phyloP scores from a whole-genome alignment of 2,113 vertebrate genomes.

The Crotalus tigris region DNA sequence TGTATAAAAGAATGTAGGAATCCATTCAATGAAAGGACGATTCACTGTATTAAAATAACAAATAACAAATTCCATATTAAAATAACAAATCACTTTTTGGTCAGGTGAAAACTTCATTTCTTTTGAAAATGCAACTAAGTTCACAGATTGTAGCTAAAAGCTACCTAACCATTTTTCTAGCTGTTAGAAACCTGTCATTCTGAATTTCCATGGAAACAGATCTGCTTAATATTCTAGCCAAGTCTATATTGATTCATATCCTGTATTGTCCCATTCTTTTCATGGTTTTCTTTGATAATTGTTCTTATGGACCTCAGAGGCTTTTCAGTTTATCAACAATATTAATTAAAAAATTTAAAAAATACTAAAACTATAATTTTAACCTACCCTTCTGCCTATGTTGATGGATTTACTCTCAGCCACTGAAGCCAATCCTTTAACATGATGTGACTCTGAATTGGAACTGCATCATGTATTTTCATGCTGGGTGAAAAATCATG shows the following conservation, averaged over 20 bases:
- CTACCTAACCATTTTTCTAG: neutral
- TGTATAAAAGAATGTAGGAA: neutral
- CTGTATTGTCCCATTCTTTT: neutral
- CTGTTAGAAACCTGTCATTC: constrained; percentile 9
- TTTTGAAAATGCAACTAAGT: neutral
- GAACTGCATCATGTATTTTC: neutral
- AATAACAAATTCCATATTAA: neutral
- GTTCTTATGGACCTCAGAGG: neutral
- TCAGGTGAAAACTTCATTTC: neutral
- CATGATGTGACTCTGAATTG: neutral
- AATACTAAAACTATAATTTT: neutral
- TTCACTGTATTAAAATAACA: neutral
- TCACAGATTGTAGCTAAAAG: neutral
- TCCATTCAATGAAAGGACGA: neutral
- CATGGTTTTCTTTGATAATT: neutral
- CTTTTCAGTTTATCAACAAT: neutral
- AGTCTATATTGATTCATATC: constrained; percentile 8
- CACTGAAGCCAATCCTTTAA: neutral
- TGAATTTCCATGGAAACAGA: constrained; percentile 22
- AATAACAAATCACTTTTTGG: neutral
- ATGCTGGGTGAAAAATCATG: neutral
- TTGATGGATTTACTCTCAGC: neutral
- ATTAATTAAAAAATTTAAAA: neutral
- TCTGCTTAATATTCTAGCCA: constrained; percentile 29
- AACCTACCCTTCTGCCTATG: neutral